Base-by-base conservation (phyloP, 2,888 invertebrate species). In the Conchocele bisecta region DNA sequence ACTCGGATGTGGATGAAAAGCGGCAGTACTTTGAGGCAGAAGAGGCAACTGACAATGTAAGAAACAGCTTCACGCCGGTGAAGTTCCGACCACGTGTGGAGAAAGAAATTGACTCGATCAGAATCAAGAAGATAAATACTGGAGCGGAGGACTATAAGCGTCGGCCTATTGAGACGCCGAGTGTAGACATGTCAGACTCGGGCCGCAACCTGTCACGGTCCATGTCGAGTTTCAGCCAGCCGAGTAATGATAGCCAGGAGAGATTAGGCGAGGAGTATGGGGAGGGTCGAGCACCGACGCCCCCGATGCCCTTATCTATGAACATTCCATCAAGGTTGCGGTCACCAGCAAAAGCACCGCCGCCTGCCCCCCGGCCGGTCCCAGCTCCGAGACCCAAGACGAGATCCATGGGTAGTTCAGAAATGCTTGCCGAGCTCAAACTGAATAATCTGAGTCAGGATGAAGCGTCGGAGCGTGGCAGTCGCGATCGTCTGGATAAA, bases 161-260 rank as follows among this genome's bases (percentile, higher is more conserved):
- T 9, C 31, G 53, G 17, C 68, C 65, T 35, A 71, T 75, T 64
- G 71, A 74, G 33, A 71, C 70, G 15, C 76, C 74, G 6, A 79
- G 75, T 72, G 64, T 79, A 24, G 75, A 82, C 46, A 41, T 75
- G 42, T 64, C 71, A 66, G 51, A 72, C 1, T 68, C 60, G n/a
- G 58, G 44, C 20, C 64, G 78, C n/a, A 33, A 73, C 24, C 59
- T 76, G 17, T 65, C 75, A 15, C 77, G 83, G 35, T 81, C 83
- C 17, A 51, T 85, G 65, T 79, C 85, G 20, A 87, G 84, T 75
- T 87, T 86, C 63, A 77, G 75, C 46, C 75, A 82, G 54, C 80
- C 77, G 9, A 67, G 69, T 17, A 63, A 75, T 13, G 54, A 33
- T 33, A 39, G 61, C 37, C 51, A 64, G 15, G 39, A 59, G 17